phyloP scores from a whole-genome alignment of 2,113 vertebrate species.

The Crotalus viridis region DNA sequence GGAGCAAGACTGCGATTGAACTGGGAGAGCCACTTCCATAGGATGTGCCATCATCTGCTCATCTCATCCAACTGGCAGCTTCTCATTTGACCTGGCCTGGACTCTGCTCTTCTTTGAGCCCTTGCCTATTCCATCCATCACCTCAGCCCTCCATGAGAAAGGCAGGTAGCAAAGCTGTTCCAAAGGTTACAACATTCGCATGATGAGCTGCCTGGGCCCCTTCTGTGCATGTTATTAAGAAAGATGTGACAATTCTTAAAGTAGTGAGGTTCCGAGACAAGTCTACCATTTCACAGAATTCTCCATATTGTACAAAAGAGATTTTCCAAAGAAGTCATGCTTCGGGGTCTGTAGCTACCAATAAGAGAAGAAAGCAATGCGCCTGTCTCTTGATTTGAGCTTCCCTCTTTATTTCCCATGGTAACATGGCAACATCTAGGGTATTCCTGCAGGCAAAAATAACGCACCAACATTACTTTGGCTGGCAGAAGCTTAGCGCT shows the following conservation, averaged over 20 bases:
- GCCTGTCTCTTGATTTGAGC: not conserved
- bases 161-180: not conserved
- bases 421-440: not conserved
- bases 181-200: not conserved
- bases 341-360: not conserved
- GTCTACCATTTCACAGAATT: not conserved
- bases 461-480: not conserved
- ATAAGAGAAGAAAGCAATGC: not conserved
- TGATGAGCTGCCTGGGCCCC: not conserved
- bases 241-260: not conserved
- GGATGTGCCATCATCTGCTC: not conserved
- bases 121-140: not conserved
- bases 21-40: not conserved
- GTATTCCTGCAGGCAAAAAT: not conserved
- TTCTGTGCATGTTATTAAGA: slow-evolving; percentile 19
- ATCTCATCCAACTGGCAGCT: slow-evolving; percentile 10
- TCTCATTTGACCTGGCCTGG: not conserved
- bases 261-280: not conserved
- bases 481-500: not conserved
- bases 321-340: not conserved
- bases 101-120: not conserved
- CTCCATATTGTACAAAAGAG: not conserved
- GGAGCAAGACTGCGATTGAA: slow-evolving; percentile 21
- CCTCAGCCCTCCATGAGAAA: not conserved
- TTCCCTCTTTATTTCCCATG: not conserved